Evolutionary conservation across 2,113 vertebrate species (phyloP).

Genomic region (Grammomys surdaster): DNA sequence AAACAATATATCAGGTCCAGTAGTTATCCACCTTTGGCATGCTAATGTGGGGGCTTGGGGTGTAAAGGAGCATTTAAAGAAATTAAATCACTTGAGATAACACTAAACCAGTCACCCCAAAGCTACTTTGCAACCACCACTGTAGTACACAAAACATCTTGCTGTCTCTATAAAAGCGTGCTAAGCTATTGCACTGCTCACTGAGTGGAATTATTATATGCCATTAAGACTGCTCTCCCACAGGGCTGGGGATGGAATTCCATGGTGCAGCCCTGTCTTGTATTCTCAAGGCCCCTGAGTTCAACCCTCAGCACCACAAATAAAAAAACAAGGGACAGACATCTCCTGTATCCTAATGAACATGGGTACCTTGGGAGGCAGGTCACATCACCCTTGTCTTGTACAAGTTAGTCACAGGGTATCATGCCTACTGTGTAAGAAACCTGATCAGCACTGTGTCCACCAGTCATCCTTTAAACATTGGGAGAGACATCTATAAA

Average conservation of each 20-base stretch:
- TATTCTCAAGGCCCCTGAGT: background rate
- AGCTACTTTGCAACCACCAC: background rate
- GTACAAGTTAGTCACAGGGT: background rate
- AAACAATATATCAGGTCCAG: background rate
- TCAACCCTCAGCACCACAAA: background rate
- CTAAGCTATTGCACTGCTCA: background rate
- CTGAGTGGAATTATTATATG: background rate
- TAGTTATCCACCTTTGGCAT: background rate
- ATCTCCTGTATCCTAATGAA: background rate
- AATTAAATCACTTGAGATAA: slow-evolving; percentile 53
- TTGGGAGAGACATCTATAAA: slow-evolving; percentile 38
- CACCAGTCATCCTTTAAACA: background rate
- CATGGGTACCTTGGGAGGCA: background rate
- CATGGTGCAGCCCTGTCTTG: background rate
- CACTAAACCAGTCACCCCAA: slow-evolving; percentile 7
- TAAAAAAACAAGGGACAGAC: background rate
- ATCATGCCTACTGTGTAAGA: background rate
- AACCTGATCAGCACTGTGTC: background rate
- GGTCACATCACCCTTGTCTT: background rate
- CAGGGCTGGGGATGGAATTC: background rate
- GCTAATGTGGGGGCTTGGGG: background rate
- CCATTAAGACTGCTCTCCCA: background rate
- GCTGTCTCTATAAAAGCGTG: background rate
- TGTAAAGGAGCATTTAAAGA: slow-evolving; percentile 2
- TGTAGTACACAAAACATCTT: background rate